phyloP scores from a whole-genome alignment of 37 sponge, comb jelly and placozoan genomes.

The Spongilla lacustris region DNA sequence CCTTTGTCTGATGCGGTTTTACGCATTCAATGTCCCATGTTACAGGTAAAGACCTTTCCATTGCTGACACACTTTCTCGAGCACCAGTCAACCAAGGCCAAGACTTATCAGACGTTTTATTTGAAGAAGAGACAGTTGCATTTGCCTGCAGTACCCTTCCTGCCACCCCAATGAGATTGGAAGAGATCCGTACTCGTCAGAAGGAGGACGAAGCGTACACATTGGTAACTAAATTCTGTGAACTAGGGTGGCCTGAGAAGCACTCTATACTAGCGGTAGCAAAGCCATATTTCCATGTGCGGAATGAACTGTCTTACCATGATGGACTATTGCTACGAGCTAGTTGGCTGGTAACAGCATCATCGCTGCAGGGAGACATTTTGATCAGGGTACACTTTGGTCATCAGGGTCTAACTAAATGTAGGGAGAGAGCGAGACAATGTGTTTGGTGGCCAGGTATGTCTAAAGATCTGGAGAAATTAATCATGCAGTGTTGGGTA shows the following conservation, averaged over 20 bases:
- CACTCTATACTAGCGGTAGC: neutral
- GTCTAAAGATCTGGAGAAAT: slow-evolving; percentile 15
- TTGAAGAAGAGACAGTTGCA: neutral
- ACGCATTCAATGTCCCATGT: slow-evolving; percentile 14
- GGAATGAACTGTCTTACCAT: slow-evolving; percentile 21
- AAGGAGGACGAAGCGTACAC: neutral
- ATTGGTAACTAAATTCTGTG: slow-evolving; percentile 4
- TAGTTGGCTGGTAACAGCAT: slow-evolving; percentile 18
- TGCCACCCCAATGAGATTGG: neutral
- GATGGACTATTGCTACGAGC: slow-evolving; percentile 18
- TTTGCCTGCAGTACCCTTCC: neutral
- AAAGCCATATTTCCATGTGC: slow-evolving; percentile 7
- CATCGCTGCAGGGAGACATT: slow-evolving; percentile 4
- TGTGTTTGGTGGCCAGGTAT: slow-evolving; percentile 48
- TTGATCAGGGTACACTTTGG: slow-evolving; percentile 13
- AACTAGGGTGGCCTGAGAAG: neutral
- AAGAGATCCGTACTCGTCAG: neutral
- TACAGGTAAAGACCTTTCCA: slow-evolving; percentile 19
- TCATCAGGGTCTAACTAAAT: slow-evolving; percentile 33
- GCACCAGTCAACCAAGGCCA: neutral
- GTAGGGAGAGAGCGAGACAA: slow-evolving; percentile 33
- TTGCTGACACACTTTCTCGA: neutral
- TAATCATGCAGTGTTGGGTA: neutral
- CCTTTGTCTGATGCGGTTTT: slow-evolving; percentile 21
- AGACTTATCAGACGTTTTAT: neutral